Percentiles rank a stretch among this genome's conserved stretches.
Conservation (phyloP, 2,113 vertebrate species). For the Asarcornis scutulata region DNA sequence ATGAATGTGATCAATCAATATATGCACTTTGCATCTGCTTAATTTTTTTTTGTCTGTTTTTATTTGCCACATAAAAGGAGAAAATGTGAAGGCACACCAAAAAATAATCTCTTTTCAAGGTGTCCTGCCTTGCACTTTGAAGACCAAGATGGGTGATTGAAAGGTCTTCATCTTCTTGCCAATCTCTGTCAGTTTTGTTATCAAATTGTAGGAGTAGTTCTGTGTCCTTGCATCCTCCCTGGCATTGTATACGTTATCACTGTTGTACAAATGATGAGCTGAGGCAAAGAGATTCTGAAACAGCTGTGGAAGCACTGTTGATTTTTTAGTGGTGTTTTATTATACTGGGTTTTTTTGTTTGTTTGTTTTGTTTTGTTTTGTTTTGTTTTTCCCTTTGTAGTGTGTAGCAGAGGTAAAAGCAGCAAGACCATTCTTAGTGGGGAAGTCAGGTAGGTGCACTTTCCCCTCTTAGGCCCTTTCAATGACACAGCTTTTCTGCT, state of each 20-base stretch:
- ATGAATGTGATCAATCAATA: background rate
- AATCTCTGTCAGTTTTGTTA: background rate
- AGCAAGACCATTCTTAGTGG: accelerated
- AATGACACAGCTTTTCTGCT: background rate
- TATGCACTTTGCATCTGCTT: background rate
- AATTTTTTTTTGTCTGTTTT: background rate
- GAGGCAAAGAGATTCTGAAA: background rate
- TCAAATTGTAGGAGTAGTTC: background rate
- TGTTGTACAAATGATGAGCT: background rate
- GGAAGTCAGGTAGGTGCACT: background rate
- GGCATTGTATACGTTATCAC: background rate
- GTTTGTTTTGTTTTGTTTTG: too few relatives aligned
- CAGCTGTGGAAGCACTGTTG: background rate
- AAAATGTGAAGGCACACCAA: background rate
- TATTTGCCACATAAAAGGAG: background rate
- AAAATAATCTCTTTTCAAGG: background rate
- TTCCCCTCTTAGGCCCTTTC: background rate
- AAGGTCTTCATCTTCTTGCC: background rate
- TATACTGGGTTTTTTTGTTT: too few relatives aligned
- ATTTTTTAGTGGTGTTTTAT: background rate
- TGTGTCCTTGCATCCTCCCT: background rate
- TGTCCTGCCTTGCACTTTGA: background rate
- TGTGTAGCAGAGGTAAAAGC: background rate
- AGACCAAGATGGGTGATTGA: background rate
- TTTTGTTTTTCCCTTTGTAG: background rate